Conservation (phyloP, 2,888 invertebrate species). For the Drosophila pseudotalamancana region DNA sequence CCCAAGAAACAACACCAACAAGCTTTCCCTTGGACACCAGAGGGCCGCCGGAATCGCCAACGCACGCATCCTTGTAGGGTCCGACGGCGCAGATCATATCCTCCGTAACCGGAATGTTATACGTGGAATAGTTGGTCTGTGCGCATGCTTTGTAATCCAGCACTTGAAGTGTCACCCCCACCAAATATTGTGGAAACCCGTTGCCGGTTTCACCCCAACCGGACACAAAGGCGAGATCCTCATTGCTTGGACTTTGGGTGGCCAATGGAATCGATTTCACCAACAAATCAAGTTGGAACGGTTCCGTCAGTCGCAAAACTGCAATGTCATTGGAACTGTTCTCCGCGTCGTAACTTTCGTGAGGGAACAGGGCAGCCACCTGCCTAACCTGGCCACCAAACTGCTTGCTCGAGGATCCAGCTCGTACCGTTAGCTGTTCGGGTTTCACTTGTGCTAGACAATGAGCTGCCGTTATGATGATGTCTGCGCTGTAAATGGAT, state of each 20-base stretch:
- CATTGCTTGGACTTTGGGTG: not conserved
- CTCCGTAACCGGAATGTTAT: not conserved
- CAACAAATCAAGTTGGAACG: not conserved
- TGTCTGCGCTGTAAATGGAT: not conserved
- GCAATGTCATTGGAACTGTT: not conserved
- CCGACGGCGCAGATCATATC: constrained; percentile 6
- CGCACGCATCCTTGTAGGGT: not conserved
- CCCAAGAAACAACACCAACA: constrained; percentile 7
- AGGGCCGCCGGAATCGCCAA: constrained; percentile 6
- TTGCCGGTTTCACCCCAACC: not conserved
- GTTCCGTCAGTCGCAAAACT: not conserved
- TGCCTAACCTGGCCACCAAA: not conserved
- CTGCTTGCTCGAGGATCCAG: not conserved
- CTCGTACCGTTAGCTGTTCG: not conserved
- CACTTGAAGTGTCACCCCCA: not conserved
- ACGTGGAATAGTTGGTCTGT: too few relatives aligned
- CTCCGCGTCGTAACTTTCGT: not conserved
- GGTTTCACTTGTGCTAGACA: not conserved
- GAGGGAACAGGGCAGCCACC: not conserved
- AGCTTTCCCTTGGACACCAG: not conserved
- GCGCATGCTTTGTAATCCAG: not conserved
- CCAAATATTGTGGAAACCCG: not conserved
- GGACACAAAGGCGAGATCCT: not conserved
- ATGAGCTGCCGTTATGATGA: constrained; percentile 8
- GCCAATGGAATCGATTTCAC: not conserved